Base-by-base conservation (phyloP, 2,888 invertebrate genomes). In the Torymus texanus region DNA sequence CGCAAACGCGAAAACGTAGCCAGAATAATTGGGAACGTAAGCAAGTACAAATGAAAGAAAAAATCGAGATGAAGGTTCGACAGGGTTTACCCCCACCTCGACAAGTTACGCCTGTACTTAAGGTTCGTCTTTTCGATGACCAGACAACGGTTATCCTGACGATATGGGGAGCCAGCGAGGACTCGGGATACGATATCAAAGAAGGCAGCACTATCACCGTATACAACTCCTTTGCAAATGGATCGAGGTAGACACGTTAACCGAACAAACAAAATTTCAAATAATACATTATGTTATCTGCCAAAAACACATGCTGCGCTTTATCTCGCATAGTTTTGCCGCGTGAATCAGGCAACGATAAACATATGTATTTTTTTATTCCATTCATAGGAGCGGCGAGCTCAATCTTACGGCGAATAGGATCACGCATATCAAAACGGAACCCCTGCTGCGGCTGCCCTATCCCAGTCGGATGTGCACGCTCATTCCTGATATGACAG, bases 91-190 rank as follows among this genome's bases (percentile, higher is more conserved):
- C 86, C 78, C 81, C 84, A 2, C 85, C 84, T 21, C 88, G 92
- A 55, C 86, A 91, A 66, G 91, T 92, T 14, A 88, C 88, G 12
- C 84, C 91, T 1, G 85, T 92, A 68, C 84, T 91, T 71, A 92
- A 91, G 86, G 83, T 92, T 75, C 88, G 91, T 51, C 86, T 92
- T 12, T 84, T 91, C 51, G 92, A 92, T 83, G 88, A 88, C 63
- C 85, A 88, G 4, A 86, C 86, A 41, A 87, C 87, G 75, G 92
- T 91, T 4, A 88, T 92, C 85, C 88, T 95, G 83, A 94, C 94
- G 10, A 91, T 96, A 79, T 96, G 96, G 96, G 92, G 93, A 72
- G 94, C 95, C 0, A 91, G 91, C 16, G 94, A 94, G 29, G 93
- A 93, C 2, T 89, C 94, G 16, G 82, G 91, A 14, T 91, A 92